Evolutionary conservation across 1,140 invertebrate genomes (phyloP).

Genomic region (Nebria ingens): DNA sequence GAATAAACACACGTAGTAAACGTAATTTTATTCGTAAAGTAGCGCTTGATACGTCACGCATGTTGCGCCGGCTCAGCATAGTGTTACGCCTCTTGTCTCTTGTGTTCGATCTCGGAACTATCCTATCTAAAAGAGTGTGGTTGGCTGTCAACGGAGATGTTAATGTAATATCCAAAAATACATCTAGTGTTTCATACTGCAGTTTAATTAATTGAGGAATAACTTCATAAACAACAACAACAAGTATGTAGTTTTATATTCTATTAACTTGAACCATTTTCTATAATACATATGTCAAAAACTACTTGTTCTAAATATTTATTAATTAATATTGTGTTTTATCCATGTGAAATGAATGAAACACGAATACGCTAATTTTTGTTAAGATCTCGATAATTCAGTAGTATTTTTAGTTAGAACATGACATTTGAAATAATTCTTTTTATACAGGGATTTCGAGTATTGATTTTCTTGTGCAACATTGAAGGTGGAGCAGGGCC

Average conservation of each 20-base stretch:
- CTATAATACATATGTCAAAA: no score
- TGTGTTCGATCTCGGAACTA: background rate
- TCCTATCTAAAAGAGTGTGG: background rate
- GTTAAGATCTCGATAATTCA: no score
- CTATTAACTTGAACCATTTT: no score
- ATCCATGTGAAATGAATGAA: no score
- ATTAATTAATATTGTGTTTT: no score
- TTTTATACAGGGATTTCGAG: conserved; percentile 5
- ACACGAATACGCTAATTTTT: no score
- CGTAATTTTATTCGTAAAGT: no score
- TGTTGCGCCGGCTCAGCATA: background rate
- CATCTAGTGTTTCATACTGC: background rate
- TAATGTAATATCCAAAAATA: conserved; percentile 3
- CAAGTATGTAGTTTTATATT: background rate
- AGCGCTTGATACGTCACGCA: no score
- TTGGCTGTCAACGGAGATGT: background rate
- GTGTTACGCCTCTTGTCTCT: background rate
- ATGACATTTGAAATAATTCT: background rate
- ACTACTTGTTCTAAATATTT: background rate
- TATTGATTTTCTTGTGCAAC: conserved; percentile 9
- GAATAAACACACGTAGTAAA: no score
- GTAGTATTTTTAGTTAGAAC: background rate
- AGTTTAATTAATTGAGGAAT: no score
- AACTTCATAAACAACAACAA: background rate
- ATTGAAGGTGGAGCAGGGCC: conserved; percentile 5